A percentile compares a stretch with the other conserved stretches of the same genome.
Evolutionary conservation across 2,113 vertebrate genomes (phyloP).

Genomic region (Pomatostomus ruficeps): DNA sequence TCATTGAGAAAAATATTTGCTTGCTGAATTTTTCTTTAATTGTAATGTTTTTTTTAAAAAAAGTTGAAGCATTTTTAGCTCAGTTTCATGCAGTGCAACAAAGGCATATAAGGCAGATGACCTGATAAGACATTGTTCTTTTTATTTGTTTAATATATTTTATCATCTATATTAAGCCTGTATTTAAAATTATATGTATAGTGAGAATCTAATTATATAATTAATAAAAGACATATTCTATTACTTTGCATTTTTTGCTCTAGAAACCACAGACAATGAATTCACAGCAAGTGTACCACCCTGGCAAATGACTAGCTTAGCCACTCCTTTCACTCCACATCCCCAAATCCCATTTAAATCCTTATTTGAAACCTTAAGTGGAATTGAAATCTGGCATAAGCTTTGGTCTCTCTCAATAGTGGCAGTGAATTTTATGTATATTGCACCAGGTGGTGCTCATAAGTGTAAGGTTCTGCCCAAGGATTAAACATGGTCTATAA

Average conservation of each 20-base stretch:
- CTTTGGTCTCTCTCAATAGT: not conserved
- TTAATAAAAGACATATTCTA: not conserved
- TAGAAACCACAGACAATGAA: not conserved
- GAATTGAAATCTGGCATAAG: not conserved
- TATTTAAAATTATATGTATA: not conserved
- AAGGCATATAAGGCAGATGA: not conserved
- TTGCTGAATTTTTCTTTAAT: not conserved
- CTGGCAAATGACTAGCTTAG: not conserved
- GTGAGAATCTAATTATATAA: not conserved
- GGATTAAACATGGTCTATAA: slow-evolving; percentile 13
- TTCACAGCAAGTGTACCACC: not conserved
- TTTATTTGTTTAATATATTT: not conserved
- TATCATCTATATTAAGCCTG: not conserved
- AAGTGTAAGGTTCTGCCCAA: not conserved
- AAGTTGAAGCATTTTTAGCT: not conserved
- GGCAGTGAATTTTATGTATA: not conserved
- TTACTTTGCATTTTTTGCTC: not conserved
- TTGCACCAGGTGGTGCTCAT: not conserved
- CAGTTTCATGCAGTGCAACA: not conserved
- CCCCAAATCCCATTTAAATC: not conserved
- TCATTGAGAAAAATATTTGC: not conserved
- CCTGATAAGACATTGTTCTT: not conserved
- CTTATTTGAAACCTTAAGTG: not conserved
- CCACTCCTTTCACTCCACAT: not conserved
- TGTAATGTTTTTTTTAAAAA: not conserved